Conservation (phyloP, 2,797 vertebrate species). For the Etheostoma nigrum region DNA sequence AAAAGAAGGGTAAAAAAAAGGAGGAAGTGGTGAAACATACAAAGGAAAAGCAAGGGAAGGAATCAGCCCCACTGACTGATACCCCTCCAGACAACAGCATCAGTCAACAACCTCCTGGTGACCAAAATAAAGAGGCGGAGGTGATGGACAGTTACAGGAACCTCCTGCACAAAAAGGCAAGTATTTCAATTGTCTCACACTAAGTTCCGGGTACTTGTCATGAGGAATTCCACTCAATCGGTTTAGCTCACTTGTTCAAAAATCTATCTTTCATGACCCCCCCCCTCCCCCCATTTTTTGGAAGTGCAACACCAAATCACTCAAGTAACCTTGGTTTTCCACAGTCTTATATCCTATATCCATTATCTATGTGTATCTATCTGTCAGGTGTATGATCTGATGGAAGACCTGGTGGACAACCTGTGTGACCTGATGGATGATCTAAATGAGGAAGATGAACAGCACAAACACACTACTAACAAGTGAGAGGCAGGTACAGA, state of each 20-base stretch:
- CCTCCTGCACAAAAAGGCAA: conserved; percentile 77
- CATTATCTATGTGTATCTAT: conserved; percentile 6
- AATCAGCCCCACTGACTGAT: not conserved
- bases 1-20: conserved; percentile 69
- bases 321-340: not conserved
- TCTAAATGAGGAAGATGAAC: conserved; percentile 12
- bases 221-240: not conserved
- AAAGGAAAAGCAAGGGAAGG: conserved; percentile 60
- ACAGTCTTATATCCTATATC: not conserved
- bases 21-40: conserved; percentile 61
- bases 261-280: not conserved
- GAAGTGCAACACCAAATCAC: not conserved
- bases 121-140: conserved; percentile 57
- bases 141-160: conserved; percentile 78
- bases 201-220: not conserved
- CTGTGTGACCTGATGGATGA: conserved; percentile 72
- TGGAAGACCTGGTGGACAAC: conserved; percentile 69
- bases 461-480: conserved; percentile 4
- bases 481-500: not conserved
- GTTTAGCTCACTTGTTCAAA: not conserved
- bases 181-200: conserved; percentile 5
- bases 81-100: conserved; percentile 9
- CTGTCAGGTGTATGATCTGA: conserved; percentile 71
- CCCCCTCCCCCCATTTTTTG: too few relatives aligned
- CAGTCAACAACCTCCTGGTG: conserved; percentile 3